Percentiles rank a stretch among this genome's conserved stretches.
phyloP scores from a whole-genome alignment of 2,888 invertebrate species.

The Coleophora deauratella region DNA sequence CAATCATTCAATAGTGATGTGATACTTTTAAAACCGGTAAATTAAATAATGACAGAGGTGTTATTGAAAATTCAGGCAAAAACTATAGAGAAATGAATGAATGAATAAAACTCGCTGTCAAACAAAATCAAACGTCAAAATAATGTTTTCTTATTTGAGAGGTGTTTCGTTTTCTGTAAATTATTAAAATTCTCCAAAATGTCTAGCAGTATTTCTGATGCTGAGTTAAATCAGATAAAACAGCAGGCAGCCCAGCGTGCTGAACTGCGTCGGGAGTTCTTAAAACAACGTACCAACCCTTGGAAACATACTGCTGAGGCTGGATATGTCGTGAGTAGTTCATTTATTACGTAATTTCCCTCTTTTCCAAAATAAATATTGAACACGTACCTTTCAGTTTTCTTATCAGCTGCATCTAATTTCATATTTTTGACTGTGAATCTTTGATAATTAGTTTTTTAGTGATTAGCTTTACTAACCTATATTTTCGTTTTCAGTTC shows the following conservation, averaged over 20 bases:
- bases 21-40: conserved; percentile 1
- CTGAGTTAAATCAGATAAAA: conserved; percentile 66
- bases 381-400: too few relatives aligned
- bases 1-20: conserved; percentile 2
- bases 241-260: conserved; percentile 76
- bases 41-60: background rate
- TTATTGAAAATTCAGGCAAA: background rate
- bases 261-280: conserved; percentile 78
- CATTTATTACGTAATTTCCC: conserved; percentile 60
- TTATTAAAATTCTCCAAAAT: too few relatives aligned
- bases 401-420: too few relatives aligned
- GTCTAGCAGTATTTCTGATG: conserved; percentile 68
- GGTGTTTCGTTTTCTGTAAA: too few relatives aligned
- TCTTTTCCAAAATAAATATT: conserved; percentile 4
- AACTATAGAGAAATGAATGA: background rate
- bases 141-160: too few relatives aligned
- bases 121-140: too few relatives aligned
- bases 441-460: too few relatives aligned
- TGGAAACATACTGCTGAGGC: conserved; percentile 79
- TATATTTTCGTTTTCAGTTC: conserved; percentile 77
- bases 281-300: conserved; percentile 82
- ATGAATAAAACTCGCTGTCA: background rate
- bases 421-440: too few relatives aligned
- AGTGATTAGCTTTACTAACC: too few relatives aligned
- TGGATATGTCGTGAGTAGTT: conserved; percentile 80